phyloP scores from a whole-genome alignment of 2,113 vertebrate genomes.

The Trichomycterus rosablanca region DNA sequence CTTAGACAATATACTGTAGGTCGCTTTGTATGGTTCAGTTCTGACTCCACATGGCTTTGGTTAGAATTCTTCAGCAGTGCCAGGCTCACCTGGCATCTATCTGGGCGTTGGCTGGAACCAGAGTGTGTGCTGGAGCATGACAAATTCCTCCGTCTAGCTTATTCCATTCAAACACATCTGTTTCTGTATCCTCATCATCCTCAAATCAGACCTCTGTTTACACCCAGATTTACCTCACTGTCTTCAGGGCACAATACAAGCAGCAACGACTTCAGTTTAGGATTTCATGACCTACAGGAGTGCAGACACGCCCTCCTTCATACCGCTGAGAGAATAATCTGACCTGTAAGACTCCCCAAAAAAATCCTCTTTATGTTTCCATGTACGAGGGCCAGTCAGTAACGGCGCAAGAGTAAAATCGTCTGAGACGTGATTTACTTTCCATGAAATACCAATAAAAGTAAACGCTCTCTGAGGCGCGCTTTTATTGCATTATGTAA shows the following conservation, averaged over 20 bases:
- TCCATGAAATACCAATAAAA: conserved; percentile 64
- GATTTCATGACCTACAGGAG: conserved; percentile 22
- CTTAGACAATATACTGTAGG: too few species aligned
- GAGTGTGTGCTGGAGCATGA: conserved; percentile 37
- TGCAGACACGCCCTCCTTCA: too few species aligned
- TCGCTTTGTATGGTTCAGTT: too few species aligned
- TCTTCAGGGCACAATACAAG: too few species aligned
- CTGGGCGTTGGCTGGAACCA: conserved; percentile 33
- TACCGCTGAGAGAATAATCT: too few species aligned
- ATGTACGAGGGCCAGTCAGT: conserved; percentile 20
- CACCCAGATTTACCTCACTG: conserved; percentile 21
- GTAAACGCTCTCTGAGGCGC: conserved; percentile 65
- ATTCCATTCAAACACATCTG: conserved; percentile 36
- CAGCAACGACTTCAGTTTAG: conserved; percentile 34
- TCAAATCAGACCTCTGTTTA: conserved; percentile 27
- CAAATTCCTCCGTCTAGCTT: conserved; percentile 35
- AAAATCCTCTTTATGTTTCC: not conserved
- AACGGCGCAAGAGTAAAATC: not conserved
- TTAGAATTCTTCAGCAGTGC: too few species aligned
- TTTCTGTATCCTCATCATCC: conserved; percentile 19
- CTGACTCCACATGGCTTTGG: too few species aligned
- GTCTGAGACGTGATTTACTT: conserved; percentile 53
- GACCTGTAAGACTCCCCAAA: not conserved
- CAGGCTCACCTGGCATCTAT: conserved; percentile 41
- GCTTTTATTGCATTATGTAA: conserved; percentile 68